Conservation (phyloP, 2,888 invertebrate genomes). For the Heteromyza rotundicornis region DNA sequence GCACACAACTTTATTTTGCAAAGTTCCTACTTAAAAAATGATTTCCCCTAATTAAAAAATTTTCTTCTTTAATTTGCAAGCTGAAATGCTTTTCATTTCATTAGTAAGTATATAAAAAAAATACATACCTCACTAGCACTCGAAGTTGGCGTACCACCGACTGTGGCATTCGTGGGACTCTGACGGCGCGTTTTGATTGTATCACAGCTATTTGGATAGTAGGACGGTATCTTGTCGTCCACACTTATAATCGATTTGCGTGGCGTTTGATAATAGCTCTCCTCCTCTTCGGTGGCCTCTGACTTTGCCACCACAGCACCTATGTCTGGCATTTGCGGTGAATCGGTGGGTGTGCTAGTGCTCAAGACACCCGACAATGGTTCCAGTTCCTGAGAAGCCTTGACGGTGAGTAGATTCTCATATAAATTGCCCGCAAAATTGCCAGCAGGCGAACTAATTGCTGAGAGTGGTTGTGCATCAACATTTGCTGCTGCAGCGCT, state of each 20-base stretch:
- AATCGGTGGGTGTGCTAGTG: conserved; percentile 58
- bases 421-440: conserved; percentile 51
- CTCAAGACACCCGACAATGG: conserved; percentile 35
- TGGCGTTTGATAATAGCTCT: conserved; percentile 56
- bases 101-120: no score
- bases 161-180: conserved; percentile 26
- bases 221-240: conserved; percentile 62
- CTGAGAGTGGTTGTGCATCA: not conserved
- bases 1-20: no score
- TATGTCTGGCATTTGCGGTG: conserved; percentile 37
- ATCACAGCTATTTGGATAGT: conserved; percentile 61
- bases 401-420: conserved; percentile 54
- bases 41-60: no score
- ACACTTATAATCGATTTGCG: conserved; percentile 58
- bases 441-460: conserved; percentile 10
- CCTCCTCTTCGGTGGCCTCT: conserved; percentile 31
- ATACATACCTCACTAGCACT: conserved; percentile 28
- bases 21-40: no score
- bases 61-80: no score
- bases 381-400: conserved; percentile 53
- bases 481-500: no score
- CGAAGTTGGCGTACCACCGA: conserved; percentile 6
- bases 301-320: conserved; percentile 27
- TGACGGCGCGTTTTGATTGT: conserved; percentile 48
- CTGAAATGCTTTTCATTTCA: no score